phyloP scores from a whole-genome alignment of 2,888 invertebrate genomes.

The Meandrusa payeni region DNA sequence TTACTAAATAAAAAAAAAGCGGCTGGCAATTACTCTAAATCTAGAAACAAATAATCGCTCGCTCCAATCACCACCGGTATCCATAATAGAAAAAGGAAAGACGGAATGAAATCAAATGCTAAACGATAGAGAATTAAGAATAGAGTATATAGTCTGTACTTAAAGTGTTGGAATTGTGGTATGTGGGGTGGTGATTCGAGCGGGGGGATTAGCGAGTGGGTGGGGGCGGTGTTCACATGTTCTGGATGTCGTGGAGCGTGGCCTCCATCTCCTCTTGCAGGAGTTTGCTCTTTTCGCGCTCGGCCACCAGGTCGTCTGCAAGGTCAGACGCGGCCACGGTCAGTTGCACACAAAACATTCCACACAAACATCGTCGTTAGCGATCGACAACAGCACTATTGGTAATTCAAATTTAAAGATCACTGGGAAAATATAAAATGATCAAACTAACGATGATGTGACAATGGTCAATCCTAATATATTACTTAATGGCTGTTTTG shows the following conservation, averaged over 20 bases:
- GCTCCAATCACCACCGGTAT: constrained; percentile 52
- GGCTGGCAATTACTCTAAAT: constrained; percentile 76
- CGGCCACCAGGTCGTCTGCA: constrained; percentile 97
- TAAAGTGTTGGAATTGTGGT: constrained; percentile 25
- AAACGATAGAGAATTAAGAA: constrained; percentile 24
- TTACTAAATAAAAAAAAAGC: constrained; percentile 66
- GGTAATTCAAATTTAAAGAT: not conserved
- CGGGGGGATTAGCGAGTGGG: constrained; percentile 39
- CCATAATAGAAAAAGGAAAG: constrained; percentile 32
- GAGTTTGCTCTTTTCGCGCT: constrained; percentile 97
- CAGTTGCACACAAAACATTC: constrained; percentile 63
- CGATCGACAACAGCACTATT: constrained; percentile 5
- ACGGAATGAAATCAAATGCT: constrained; percentile 24
- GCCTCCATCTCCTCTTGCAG: constrained; percentile 99
- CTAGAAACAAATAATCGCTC: constrained; percentile 68
- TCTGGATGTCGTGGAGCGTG: constrained; percentile 99
- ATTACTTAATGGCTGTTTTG: no score
- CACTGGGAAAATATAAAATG: no score
- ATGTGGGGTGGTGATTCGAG: constrained; percentile 39
- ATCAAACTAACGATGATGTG: no score
- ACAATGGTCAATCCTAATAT: no score
- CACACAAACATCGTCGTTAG: constrained; percentile 30
- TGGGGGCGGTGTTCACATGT: constrained; percentile 88
- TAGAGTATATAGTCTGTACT: constrained; percentile 17
- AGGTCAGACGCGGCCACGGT: constrained; percentile 72